These are phyloP conservation scores for Nesometra sesokonis DNA, from an alignment of 35 echinoderm and acorn worm species.

Conservation along the genomic window DNA sequence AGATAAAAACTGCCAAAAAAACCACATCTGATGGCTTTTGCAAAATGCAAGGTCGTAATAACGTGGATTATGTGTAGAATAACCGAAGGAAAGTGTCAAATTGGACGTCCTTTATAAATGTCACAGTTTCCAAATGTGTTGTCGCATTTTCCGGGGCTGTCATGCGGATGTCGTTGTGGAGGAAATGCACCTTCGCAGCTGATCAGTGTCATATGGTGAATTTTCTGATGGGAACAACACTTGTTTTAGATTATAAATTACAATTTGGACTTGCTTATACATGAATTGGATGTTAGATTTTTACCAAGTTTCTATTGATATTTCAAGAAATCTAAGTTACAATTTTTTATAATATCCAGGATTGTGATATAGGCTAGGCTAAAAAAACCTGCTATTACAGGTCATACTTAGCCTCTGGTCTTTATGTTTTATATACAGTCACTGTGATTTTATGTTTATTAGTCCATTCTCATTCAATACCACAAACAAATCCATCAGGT, in stretches of 20 bases:
- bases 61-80: not conserved
- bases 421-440: too few species aligned
- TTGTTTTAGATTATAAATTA: not conserved
- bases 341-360: too few species aligned
- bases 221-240: not conserved
- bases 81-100: not conserved
- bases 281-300: not conserved
- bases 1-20: too few species aligned
- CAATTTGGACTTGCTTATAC: not conserved
- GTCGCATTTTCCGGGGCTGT: not conserved
- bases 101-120: not conserved
- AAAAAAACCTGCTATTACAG: too few species aligned
- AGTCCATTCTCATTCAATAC: too few species aligned
- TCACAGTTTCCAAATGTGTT: not conserved
- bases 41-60: not conserved
- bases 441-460: too few species aligned
- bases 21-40: too few species aligned
- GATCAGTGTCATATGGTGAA: not conserved
- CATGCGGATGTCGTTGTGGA: not conserved
- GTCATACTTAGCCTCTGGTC: too few species aligned
- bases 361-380: too few species aligned
- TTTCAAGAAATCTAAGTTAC: too few species aligned
- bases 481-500: too few species aligned
- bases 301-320: not conserved
- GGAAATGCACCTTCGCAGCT: not conserved